Conservation (phyloP, 2,797 vertebrate genomes). For the Alexandromys oeconomus region DNA sequence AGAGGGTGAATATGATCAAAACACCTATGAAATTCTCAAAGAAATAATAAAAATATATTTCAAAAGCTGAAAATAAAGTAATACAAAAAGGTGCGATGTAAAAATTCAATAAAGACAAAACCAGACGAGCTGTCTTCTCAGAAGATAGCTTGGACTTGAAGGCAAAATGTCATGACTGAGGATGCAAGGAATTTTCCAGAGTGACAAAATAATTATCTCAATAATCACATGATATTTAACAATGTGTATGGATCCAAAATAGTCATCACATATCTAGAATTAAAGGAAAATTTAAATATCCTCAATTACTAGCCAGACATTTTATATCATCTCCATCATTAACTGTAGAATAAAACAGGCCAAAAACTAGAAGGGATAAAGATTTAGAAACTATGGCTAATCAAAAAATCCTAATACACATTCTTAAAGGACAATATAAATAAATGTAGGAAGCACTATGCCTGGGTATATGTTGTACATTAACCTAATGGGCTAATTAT, state of each 20-base stretch:
- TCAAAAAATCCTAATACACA: slow-evolving; percentile 48
- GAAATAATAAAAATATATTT: background rate
- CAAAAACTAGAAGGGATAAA: background rate
- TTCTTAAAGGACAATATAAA: background rate
- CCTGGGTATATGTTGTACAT: background rate
- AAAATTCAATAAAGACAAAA: background rate
- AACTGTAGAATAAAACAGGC: background rate
- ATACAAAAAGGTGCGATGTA: background rate
- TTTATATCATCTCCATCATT: background rate
- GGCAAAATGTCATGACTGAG: background rate
- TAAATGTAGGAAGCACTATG: slow-evolving; percentile 23
- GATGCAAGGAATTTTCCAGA: background rate
- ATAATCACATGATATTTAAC: background rate
- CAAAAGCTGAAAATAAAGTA: background rate
- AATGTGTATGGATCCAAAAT: slow-evolving; percentile 23
- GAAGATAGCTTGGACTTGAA: background rate
- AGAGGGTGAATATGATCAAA: background rate
- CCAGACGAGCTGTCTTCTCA: background rate
- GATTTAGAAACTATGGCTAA: slow-evolving; percentile 22
- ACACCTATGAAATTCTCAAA: background rate
- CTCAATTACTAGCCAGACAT: background rate
- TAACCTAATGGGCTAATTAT: slow-evolving; percentile 22
- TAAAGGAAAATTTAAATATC: background rate
- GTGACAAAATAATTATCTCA: slow-evolving; percentile 11
- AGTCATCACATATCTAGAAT: slow-evolving; percentile 19